Evolutionary conservation across 2,888 invertebrate species (phyloP), one percentile per base, ranked within the genome.

Genomic region (Timema podura): DNA sequence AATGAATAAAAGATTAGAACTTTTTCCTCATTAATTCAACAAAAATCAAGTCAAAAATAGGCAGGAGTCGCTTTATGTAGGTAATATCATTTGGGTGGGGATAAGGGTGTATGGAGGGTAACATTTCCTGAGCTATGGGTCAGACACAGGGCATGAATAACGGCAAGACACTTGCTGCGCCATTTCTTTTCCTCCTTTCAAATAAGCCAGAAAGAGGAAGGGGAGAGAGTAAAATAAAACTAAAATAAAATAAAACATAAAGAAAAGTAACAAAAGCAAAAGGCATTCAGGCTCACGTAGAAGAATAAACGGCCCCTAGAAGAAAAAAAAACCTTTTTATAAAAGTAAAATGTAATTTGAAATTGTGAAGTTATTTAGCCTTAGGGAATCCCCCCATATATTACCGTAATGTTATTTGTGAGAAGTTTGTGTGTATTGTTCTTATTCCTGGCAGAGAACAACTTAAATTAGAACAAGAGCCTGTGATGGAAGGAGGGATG

Each of bases 361-460:
- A 61, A 45, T 61, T 61, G 61, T 61, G 61, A 61, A 61, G 61
- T 61, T 61, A 61, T 61, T 61, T 61, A 61, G 61, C 61, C 61
- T 44, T 13, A n/a, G 61, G 61, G 61, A 45, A 13, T 30, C 45
- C 44, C 30, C 61, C 61, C 44, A 61, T 61, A 61, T 61, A 61
- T 61, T 61, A 61, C 44, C 10, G 61, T 61, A 61, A 61, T 61
- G 44, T 61, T 61, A 61, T 61, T 61, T 61, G 61, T 45, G 61
- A 61, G 45, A 61, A 13, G 30, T 61, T 61, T 5, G 61, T 45
- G 44, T 15, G 61, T 11, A 30, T 30, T 30, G 30, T 30, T 30
- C 30, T 30, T 30, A 30, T 30, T 30, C 30, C 30, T 30, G 30
- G 2, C 30, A 30, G 30, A 30, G 30, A 30, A 30, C 30, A 30